Evolutionary conservation across 2,113 vertebrate genomes (phyloP).

Genomic region (Pygoscelis adeliae): DNA sequence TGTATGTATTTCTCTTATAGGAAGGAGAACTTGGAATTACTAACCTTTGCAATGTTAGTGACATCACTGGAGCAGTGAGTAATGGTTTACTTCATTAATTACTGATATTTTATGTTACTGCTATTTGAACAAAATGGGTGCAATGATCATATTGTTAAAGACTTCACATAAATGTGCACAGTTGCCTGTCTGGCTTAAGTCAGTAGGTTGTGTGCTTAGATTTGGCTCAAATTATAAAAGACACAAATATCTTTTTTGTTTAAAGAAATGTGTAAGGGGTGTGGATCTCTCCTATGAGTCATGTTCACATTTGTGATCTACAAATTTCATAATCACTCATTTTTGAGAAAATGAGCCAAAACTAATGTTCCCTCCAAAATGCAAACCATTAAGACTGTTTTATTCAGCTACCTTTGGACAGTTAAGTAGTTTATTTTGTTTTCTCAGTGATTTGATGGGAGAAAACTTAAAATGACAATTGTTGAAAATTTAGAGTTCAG

Average conservation of each 20-base stretch:
- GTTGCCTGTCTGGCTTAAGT: background rate
- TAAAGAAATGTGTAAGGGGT: background rate
- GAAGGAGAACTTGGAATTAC: constrained; percentile 35
- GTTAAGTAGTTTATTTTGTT: background rate
- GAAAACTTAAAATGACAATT: background rate
- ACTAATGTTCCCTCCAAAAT: background rate
- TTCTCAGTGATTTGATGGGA: background rate
- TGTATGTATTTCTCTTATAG: background rate
- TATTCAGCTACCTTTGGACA: background rate
- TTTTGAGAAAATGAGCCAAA: background rate
- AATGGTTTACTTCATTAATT: constrained; percentile 32
- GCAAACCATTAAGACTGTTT: background rate
- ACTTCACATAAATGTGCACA: background rate
- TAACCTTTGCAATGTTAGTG: constrained; percentile 56
- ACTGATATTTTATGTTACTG: background rate
- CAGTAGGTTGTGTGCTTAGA: background rate
- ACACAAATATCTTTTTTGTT: background rate
- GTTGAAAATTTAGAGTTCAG: background rate
- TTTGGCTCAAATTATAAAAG: background rate
- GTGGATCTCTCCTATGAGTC: background rate
- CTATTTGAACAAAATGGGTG: background rate
- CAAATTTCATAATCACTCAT: background rate
- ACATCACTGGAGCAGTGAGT: constrained; percentile 64
- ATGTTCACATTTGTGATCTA: background rate
- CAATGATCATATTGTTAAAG: background rate